These are phyloP conservation scores for Orthosia gothica DNA, from an alignment of 2,888 invertebrate species.

Conservation along the genomic window DNA sequence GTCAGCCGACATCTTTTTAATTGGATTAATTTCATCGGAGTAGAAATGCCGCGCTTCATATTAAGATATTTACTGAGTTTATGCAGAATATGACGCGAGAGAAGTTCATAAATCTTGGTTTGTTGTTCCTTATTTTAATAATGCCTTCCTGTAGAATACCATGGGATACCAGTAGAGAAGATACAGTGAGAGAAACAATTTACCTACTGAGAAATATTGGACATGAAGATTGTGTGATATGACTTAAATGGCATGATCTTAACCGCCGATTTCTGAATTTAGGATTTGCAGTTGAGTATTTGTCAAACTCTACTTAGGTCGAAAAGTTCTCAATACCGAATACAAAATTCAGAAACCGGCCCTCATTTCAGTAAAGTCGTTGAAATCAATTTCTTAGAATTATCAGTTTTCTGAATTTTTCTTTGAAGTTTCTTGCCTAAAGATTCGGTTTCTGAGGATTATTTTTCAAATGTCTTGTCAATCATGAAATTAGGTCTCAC, in stretches of 20 bases:
- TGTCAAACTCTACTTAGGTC: no score
- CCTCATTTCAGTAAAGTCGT: not conserved
- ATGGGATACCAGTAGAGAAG: not conserved
- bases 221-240: not conserved
- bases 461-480: not conserved
- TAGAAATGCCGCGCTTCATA: conserved; percentile 19
- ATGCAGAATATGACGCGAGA: not conserved
- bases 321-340: no score
- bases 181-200: not conserved
- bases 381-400: not conserved
- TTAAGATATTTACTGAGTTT: conserved; percentile 25
- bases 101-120: not conserved
- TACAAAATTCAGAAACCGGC: no score
- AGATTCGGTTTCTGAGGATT: not conserved
- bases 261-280: no score
- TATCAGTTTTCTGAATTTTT: not conserved
- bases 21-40: conserved; percentile 50
- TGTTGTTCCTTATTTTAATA: not conserved
- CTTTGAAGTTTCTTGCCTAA: not conserved
- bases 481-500: not conserved
- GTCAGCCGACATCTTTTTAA: conserved; percentile 52
- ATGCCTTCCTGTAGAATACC: not conserved
- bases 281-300: no score
- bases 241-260: not conserved
- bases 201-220: not conserved